Evolutionary conservation across 2,113 vertebrate genomes (phyloP), one percentile per base, ranked within the genome.

Genomic region (Gymnogyps californianus): DNA sequence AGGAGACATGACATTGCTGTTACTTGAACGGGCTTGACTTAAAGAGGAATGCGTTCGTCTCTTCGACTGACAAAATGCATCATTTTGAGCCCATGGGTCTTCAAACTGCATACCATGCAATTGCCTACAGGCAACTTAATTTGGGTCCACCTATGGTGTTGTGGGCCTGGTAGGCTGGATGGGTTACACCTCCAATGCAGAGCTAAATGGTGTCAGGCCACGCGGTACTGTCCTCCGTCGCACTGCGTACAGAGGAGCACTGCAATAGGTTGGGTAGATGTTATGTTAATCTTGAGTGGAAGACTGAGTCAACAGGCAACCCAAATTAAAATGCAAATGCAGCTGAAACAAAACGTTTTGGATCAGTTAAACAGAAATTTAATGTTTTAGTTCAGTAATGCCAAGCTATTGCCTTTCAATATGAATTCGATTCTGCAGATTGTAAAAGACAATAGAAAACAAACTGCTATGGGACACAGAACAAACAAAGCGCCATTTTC

Each of bases 181-280:
- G 65, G 20, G 15, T 46, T 61, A 20, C 31, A 29, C 34, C 15
- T 64, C 16, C 36, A 36, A 72, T 7, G 9, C 16, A 58, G 65
- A 69, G 13, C 7, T 47, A 34, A 46, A 42, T 6, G 31, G 8
- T 36, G 1, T 54, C 54, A 62, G 31, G 9, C 11, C 47, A 32
- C 0, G 0, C 0, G 1, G 7, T 32, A 10, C 29, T 31, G 34
- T 40, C 29, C 21, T 46, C 59, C 16, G 6, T 40, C 1, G 0
- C 15, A 6, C 16, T 6, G 42, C 1, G 0, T 11, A 10, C 18
- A 38, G 59, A 25, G 15, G 28, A 65, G 7, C 34, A 31, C 25
- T 26, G 18, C n/a, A 44, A 11, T 4, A 11, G 0, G 1, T 44
- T 47, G 58, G 29, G 44, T 69, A 54, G 16, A 17, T 15, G 10